A percentile compares a stretch with the other conserved stretches of the same genome.
These are phyloP conservation scores for Tinamus guttatus DNA, from an alignment of 2,113 vertebrate genomes.

Conservation along the genomic window DNA sequence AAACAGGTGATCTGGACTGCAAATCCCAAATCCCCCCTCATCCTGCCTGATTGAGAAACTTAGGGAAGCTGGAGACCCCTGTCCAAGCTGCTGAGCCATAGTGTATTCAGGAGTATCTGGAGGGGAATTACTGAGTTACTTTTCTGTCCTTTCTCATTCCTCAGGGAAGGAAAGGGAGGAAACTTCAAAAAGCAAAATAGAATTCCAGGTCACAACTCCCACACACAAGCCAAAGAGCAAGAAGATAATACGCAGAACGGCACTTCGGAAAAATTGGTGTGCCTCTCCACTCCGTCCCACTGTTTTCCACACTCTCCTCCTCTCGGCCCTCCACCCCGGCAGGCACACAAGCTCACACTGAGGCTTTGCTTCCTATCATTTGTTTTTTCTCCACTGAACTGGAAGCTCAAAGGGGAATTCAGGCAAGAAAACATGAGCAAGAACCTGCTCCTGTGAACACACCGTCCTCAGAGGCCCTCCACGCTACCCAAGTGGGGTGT, in stretches of 20 bases:
- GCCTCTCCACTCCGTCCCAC: not conserved
- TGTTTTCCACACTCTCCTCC: not conserved
- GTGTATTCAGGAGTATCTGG: not conserved
- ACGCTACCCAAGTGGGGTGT: not conserved
- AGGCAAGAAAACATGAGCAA: not conserved
- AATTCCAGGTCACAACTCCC: not conserved
- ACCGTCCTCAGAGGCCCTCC: not conserved
- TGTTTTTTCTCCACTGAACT: not conserved
- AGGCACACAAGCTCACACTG: not conserved
- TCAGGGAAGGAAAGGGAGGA: not conserved
- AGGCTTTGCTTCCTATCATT: not conserved
- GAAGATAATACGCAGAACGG: not conserved
- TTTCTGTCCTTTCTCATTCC: not conserved
- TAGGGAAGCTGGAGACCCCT: not conserved
- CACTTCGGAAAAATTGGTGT: not conserved
- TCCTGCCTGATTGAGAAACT: not conserved
- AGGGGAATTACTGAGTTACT: not conserved
- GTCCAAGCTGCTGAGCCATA: not conserved
- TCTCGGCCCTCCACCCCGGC: not conserved
- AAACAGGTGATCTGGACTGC: not conserved
- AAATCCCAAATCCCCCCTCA: not conserved
- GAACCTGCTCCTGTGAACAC: not conserved
- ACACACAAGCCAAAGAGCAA: not conserved
- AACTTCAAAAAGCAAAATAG: not conserved
- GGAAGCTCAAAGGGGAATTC: not conserved